Evolutionary conservation across 2,113 vertebrate genomes (phyloP), one percentile per base, ranked within the genome.

Genomic region (Erythrocercus mccallii): DNA sequence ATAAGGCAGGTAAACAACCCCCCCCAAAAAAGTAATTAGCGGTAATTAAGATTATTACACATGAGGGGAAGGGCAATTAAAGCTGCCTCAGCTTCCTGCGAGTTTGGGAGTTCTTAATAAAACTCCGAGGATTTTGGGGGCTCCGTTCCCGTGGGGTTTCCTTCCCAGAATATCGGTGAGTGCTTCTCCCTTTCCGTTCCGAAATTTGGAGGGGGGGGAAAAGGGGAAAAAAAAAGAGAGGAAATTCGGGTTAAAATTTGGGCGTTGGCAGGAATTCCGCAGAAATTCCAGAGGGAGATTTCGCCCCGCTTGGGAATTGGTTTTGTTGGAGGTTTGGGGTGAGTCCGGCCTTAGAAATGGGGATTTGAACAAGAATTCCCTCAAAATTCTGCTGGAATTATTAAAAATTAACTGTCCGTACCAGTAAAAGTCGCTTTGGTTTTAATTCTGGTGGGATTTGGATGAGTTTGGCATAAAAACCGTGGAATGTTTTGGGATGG

Each of bases 61-160:
- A 87, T 42, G 88, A 20, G 12, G 89, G 91, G 92, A 96, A 96
- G 60, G 62, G 69, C 69, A 57, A 91, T 95, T 94, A 95, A 44
- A 74, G 58, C 8, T 91, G 89, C 33, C 89, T 95, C 93, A 92
- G 19, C 95, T 73, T 80, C 70, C 94, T 79, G 91, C 45, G 50
- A 78, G 86, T 79, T 66, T 6, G 18, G 61, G 89, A 35, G 86
- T 76, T 72, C 17, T 11, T 82, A 91, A 91, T 95, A 97, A 95
- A 97, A 71, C 89, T 91, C 83, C 17, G 1, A 10, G 73, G 78
- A 27, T 65, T 89, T n/a, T n/a, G n/a, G 57, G 45, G 50, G 61
- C 8, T 96, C 27, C 37, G 16, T 21, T 92, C 51, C 77, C 28
- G 9, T 6, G 9, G 5, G 40, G n/a, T n/a, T 69, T 76, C 48